Percentiles rank a stretch among this genome's conserved stretches.
These are phyloP conservation scores for Sinocyclocheilus anophthalmus DNA, from an alignment of 2,113 vertebrate species.

Conservation along the genomic window DNA sequence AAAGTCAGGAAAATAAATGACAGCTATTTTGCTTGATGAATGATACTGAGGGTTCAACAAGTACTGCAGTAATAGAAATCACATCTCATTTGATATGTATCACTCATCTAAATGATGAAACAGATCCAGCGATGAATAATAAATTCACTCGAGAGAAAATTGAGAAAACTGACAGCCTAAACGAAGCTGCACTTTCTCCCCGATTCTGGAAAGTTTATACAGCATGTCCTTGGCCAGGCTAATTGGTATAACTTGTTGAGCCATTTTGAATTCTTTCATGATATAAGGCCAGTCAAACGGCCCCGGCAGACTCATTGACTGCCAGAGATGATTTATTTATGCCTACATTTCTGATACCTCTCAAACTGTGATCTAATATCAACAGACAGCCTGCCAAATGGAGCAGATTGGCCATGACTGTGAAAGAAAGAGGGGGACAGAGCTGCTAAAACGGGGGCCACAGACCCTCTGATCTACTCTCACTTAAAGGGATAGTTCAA, in stretches of 20 bases:
- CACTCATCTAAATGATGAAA: neutral
- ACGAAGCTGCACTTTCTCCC: conserved; percentile 3
- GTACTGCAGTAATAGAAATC: neutral
- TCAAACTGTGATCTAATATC: conserved; percentile 17
- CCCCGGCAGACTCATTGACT: conserved; percentile 6
- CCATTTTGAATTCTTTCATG: conserved; percentile 16
- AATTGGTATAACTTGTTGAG: conserved; percentile 18
- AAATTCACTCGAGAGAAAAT: neutral
- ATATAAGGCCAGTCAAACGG: neutral
- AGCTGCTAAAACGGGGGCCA: conserved; percentile 5
- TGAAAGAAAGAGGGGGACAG: conserved; percentile 2
- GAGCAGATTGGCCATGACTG: conserved; percentile 18
- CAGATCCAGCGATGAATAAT: conserved; percentile 3
- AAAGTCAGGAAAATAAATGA: conserved; percentile 1
- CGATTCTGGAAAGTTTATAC: neutral
- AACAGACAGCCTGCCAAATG: conserved; percentile 37
- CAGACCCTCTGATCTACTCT: neutral
- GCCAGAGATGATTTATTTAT: conserved; percentile 42
- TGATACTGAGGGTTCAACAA: neutral
- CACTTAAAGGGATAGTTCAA: neutral
- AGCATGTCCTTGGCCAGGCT: neutral
- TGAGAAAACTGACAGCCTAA: neutral
- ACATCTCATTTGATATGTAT: neutral
- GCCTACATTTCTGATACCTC: conserved; percentile 22
- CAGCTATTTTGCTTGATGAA: conserved; percentile 9